These are phyloP conservation scores for Caenorhabditis virilis DNA, from an alignment of 2,888 invertebrate species.

Conservation along the genomic window DNA sequence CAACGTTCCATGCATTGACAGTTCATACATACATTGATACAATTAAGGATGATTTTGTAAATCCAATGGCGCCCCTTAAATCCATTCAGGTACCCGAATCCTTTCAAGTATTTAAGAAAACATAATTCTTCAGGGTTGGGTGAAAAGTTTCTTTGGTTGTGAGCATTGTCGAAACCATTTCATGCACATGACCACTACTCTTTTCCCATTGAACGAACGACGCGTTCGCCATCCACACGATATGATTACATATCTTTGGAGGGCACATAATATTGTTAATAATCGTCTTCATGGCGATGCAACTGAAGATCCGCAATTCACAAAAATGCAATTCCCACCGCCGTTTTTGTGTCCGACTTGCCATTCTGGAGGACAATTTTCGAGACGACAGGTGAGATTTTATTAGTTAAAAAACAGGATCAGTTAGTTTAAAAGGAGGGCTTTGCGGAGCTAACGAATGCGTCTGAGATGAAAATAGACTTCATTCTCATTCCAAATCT, in stretches of 20 bases:
- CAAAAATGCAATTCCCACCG: constrained; percentile 87
- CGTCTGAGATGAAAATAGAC: too few relatives aligned
- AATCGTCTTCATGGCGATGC: constrained; percentile 81
- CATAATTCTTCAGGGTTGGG: constrained; percentile 42
- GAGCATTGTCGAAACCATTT: constrained; percentile 88
- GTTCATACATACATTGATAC: constrained; percentile 76
- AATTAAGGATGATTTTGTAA: constrained; percentile 61
- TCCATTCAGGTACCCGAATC: constrained; percentile 52
- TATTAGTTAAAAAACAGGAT: not conserved
- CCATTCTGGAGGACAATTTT: constrained; percentile 67
- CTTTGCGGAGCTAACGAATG: too few relatives aligned
- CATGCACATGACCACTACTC: constrained; percentile 79
- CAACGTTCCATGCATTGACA: constrained; percentile 88
- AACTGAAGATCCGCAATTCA: constrained; percentile 87
- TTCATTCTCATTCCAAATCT: too few relatives aligned
- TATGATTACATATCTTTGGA: constrained; percentile 75
- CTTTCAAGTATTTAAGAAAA: not conserved
- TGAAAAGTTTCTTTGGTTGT: constrained; percentile 81
- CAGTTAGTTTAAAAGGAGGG: too few relatives aligned
- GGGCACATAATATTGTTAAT: constrained; percentile 89
- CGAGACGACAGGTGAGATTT: constrained; percentile 59
- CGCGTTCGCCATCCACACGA: constrained; percentile 65
- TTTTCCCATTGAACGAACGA: constrained; percentile 65
- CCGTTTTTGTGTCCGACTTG: constrained; percentile 68
- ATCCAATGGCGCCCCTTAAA: constrained; percentile 60